Conservation (phyloP, 2,797 vertebrate genomes). For the Spinibarbus caldwelli region DNA sequence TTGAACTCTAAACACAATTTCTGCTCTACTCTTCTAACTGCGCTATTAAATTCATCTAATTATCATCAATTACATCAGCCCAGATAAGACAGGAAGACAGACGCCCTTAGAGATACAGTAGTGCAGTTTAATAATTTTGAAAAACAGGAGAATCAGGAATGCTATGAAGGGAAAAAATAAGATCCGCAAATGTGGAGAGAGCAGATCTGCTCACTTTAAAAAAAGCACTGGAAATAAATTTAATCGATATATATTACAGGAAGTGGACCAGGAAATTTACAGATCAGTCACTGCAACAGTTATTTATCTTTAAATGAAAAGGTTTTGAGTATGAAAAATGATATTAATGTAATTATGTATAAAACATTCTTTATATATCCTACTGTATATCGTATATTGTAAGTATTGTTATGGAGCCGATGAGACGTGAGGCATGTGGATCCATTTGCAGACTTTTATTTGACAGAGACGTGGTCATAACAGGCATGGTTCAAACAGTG, state of each 20-base stretch:
- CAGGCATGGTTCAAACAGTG: no score
- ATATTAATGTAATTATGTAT: neutral
- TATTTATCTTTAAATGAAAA: neutral
- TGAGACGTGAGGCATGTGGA: no score
- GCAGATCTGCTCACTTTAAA: neutral
- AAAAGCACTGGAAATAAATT: no score
- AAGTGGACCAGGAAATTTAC: neutral
- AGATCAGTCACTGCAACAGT: neutral
- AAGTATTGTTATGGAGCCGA: no score
- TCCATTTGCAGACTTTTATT: no score
- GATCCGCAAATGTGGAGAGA: neutral
- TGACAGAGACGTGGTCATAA: no score
- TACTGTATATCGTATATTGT: no score
- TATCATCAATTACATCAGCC: conserved; percentile 62
- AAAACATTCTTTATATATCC: no score
- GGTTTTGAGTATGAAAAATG: neutral
- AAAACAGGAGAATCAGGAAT: conserved; percentile 1
- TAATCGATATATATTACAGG: neutral
- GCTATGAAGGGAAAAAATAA: neutral
- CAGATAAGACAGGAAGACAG: conserved; percentile 48
- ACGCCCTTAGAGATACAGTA: conserved; percentile 48
- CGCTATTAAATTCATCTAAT: conserved; percentile 55
- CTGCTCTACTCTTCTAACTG: conserved; percentile 45
- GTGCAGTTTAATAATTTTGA: conserved; percentile 26
- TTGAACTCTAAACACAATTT: conserved; percentile 45